Base-by-base conservation (phyloP, 2,888 invertebrate genomes). In the Himalopsyche anomala region DNA sequence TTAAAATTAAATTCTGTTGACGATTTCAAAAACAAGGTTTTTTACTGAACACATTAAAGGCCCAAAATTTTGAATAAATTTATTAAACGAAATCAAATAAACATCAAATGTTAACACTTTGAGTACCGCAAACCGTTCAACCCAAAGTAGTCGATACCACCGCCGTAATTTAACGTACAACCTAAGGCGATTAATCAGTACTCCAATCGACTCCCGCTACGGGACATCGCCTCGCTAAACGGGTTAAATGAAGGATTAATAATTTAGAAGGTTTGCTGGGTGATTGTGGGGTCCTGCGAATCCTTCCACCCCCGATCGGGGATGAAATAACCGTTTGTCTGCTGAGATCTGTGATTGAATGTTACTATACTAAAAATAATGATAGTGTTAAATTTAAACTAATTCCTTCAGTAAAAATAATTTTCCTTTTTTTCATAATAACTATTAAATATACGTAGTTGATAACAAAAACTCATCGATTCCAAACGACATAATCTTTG, bases 181-280 rank as follows among this genome's bases (percentile, higher is more conserved):
- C 62, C 62, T 62, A 62, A 62, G 62, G 62, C 62, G 62, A 62
- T 80, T 80, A 80, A 80, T 80, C 80, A 80, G 36, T 17, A 36
- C 80, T 80, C 80, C 38, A 80, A 62, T 51, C 55, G 80, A 55
- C 84, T 80, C 38, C 55, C 80, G 80, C 55, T 55, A 55, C 54
- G 80, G 82, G 81, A 62, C 85, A 62, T 62, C 62, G 74, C 51
- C 83, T 81, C 82, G 62, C 80, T 87, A 87, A 87, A 85, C 87
- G 83, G 83, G 86, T 82, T 87, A 87, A 87, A 87, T 86, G 87
- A 87, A 86, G 87, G 86, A 84, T 87, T 87, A 87, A 87, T 87
- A 87, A 87, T 87, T 86, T 83, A 87, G 83, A 80, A 62, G 62
- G 62, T 62, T 62, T 85, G 81, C 85, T 69, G 83, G 83, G 83